Conservation (phyloP, 1,140 invertebrate genomes). For the Lepidurus arcticus region DNA sequence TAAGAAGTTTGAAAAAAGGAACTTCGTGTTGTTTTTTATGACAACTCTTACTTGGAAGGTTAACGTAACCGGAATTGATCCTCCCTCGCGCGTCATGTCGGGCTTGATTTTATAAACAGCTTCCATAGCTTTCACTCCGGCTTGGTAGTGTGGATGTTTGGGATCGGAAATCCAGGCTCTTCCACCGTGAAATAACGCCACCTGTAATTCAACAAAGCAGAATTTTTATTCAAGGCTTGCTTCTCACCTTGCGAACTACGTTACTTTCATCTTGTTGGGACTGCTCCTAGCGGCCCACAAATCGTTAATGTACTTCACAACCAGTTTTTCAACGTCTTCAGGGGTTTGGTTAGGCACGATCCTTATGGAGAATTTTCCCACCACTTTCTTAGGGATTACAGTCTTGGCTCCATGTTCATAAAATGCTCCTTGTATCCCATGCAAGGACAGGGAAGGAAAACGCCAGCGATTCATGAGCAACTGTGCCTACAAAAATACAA, state of each 20-base stretch:
- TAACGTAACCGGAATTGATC: slow-evolving; percentile 91
- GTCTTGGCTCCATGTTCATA: slow-evolving; percentile 87
- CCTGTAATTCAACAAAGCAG: slow-evolving; percentile 42
- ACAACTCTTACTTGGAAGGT: slow-evolving; percentile 56
- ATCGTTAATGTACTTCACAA: slow-evolving; percentile 65
- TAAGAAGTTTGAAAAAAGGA: no score
- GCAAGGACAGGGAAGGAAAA: slow-evolving; percentile 80
- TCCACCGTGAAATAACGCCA: slow-evolving; percentile 66
- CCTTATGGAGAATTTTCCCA: slow-evolving; percentile 93
- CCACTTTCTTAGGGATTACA: slow-evolving; percentile 90
- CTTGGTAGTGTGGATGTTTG: slow-evolving; percentile 83
- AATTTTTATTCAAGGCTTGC: background rate
- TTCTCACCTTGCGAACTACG: slow-evolving; percentile 10
- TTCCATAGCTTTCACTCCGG: slow-evolving; percentile 77
- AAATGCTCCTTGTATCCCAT: slow-evolving; percentile 91
- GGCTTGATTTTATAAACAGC: slow-evolving; percentile 87
- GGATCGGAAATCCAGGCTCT: slow-evolving; percentile 88
- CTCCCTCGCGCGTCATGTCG: slow-evolving; percentile 90
- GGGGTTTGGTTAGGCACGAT: slow-evolving; percentile 88
- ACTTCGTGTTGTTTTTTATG: no score
- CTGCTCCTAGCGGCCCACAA: slow-evolving; percentile 63
- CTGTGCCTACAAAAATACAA: slow-evolving; percentile 47
- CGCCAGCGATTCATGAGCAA: slow-evolving; percentile 87
- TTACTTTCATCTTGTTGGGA: slow-evolving; percentile 78
- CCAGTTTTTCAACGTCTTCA: slow-evolving; percentile 63